Conservation (phyloP, 2,113 vertebrate species). For the Siphamia tubifer region DNA sequence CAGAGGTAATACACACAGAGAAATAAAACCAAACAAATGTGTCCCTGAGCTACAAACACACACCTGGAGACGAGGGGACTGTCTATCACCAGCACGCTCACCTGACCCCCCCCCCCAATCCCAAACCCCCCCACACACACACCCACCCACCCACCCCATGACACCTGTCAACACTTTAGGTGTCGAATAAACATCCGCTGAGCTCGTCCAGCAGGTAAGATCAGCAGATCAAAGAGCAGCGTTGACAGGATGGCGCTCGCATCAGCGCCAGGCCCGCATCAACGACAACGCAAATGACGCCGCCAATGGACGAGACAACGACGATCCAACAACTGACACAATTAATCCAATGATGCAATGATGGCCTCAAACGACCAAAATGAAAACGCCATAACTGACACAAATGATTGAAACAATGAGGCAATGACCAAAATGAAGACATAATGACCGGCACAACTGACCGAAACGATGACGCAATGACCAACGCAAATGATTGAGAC, state of each 20-base stretch:
- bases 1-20: slow-evolving; percentile 9
- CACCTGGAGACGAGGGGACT: slow-evolving; percentile 72
- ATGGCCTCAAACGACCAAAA: too few relatives aligned
- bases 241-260: slow-evolving; percentile 17
- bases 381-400: too few relatives aligned
- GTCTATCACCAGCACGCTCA: slow-evolving; percentile 53
- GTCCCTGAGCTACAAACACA: slow-evolving; percentile 52
- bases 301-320: too few relatives aligned
- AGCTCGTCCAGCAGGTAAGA: slow-evolving; percentile 64
- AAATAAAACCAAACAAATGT: slow-evolving; percentile 52
- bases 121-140: neutral
- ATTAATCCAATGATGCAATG: too few relatives aligned
- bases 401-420: too few relatives aligned
- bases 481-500: too few relatives aligned
- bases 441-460: too few relatives aligned
- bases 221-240: slow-evolving; percentile 59
- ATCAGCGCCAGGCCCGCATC: slow-evolving; percentile 16
- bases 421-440: too few relatives aligned
- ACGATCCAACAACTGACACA: too few relatives aligned
- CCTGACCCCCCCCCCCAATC: slow-evolving; percentile 10
- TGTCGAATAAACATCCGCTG: slow-evolving; percentile 74
- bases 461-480: too few relatives aligned
- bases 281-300: too few relatives aligned
- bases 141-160: neutral
- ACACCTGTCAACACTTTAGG: slow-evolving; percentile 77